Base-by-base conservation (phyloP, 2,888 invertebrate genomes). In the Trissonchulus latispiculum region DNA sequence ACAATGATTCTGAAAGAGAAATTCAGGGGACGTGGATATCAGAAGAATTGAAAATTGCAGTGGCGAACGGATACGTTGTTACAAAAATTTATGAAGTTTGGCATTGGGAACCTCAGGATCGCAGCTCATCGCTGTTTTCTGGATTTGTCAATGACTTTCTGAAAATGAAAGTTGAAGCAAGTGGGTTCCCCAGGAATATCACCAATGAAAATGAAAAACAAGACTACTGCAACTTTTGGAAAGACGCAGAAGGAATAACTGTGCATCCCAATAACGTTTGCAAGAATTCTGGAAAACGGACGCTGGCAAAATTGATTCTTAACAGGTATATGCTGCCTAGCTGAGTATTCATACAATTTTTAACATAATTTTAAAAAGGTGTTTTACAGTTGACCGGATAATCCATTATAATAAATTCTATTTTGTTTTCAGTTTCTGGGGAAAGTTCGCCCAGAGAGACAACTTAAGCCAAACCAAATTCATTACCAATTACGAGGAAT, bases 71-170 rank as follows among this genome's bases (percentile, higher is more conserved):
- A n/a, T 69, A 33, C 69, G 28, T 8, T 8, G 28, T 69, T n/a
- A 32, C 31, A n/a, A 35, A 69, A 33, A 37, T 69, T 28, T 69
- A 15, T 29, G 69, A 69, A 69, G 37, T 69, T 28, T 69, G 69
- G 69, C 32, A 69, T 37, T 69, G 28, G 23, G 69, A 69, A 8
- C 8, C 3, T 2, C 8, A 8, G 3, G 28, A 23, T 29, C 15
- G 31, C 15, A 28, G n/a, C 23, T 8, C 23, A 28, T 18, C 3
- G 3, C 36, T 69, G 3, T 69, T 69, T n/a, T 3, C 3, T 3
- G 33, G 35, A 8, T 69, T 28, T 28, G 33, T 69, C 3, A 69
- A 69, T 36, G 28, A 69, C 3, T 69, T 36, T 69, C 28, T 69
- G 33, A 28, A 33, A 69, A 33, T 69, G 3, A 69, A 69, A 69